Conservation (phyloP, 2,888 invertebrate species). For the Melitaea athalia region DNA sequence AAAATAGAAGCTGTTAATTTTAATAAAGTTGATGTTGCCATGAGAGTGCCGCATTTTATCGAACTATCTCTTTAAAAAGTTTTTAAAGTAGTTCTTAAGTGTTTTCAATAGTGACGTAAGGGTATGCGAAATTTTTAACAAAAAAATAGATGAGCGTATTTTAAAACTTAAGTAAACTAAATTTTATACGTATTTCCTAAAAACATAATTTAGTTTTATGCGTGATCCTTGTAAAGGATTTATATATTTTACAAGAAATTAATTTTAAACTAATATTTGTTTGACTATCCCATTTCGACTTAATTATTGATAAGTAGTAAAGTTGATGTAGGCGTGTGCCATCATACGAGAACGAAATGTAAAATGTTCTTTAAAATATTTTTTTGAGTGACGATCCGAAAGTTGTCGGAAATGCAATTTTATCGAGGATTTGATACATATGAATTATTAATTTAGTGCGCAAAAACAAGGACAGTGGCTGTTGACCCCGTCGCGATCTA, state of each 20-base stretch:
- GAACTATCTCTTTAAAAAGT: conserved; percentile 16
- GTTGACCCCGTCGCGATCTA: conserved; percentile 80
- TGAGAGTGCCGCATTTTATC: conserved; percentile 10
- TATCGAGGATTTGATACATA: conserved; percentile 51
- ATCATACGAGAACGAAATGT: no score
- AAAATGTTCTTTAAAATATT: conserved; percentile 47
- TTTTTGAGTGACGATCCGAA: conserved; percentile 67
- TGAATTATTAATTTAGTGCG: conserved; percentile 69
- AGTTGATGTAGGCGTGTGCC: no score
- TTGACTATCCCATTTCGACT: no score
- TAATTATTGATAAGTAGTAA: no score
- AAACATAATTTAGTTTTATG: neutral
- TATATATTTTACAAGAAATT: neutral
- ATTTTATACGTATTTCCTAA: neutral
- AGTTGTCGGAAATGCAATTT: conserved; percentile 46
- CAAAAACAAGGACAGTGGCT: conserved; percentile 80
- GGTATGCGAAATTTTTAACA: conserved; percentile 3
- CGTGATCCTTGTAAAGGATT: neutral
- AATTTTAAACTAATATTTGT: neutral
- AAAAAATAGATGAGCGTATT: conserved; percentile 20
- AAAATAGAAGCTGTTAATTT: no score
- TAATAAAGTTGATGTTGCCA: neutral
- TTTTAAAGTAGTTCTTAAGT: conserved; percentile 24
- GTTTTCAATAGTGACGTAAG: conserved; percentile 17
- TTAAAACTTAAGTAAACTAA: neutral